A percentile compares a stretch with the other conserved stretches of the same genome.
phyloP scores from a whole-genome alignment of 2,113 vertebrate species.

The Stictonetta naevosa region DNA sequence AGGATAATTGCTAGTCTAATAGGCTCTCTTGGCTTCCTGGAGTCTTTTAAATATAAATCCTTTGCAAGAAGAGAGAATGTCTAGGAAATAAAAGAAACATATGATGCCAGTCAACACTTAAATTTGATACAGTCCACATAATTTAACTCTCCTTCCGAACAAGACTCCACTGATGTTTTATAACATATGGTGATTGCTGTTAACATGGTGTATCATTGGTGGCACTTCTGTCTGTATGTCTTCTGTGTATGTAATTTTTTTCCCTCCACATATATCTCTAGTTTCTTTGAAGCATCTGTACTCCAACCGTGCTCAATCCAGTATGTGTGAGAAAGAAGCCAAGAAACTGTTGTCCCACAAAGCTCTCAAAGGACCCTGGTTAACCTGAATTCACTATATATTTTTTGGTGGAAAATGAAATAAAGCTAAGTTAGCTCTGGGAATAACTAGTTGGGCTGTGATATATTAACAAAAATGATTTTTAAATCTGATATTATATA shows the following conservation, averaged over 20 bases:
- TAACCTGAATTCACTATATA: neutral
- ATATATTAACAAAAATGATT: neutral
- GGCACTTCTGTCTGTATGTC: neutral
- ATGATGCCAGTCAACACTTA: conserved; percentile 5
- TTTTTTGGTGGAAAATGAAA: conserved; percentile 33
- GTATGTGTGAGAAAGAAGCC: neutral
- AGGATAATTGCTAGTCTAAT: conserved; percentile 46
- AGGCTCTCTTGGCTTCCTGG: conserved; percentile 27
- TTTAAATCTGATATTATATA: conserved; percentile 10
- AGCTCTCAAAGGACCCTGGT: conserved; percentile 47
- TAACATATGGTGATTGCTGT: neutral
- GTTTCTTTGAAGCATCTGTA: neutral
- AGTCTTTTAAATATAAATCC: conserved; percentile 52
- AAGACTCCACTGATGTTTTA: conserved; percentile 37
- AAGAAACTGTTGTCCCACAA: conserved; percentile 31
- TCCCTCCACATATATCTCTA: neutral
- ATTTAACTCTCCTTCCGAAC: conserved; percentile 36
- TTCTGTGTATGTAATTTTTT: neutral
- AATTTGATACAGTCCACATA: conserved; percentile 4
- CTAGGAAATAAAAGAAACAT: conserved; percentile 2
- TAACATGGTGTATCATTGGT: conserved; percentile 6
- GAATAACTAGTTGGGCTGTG: neutral
- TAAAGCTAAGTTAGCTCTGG: neutral
- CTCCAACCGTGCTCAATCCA: neutral
- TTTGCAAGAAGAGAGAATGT: conserved; percentile 24